Evolutionary conservation across 2,888 invertebrate species (phyloP), one percentile per base, ranked within the genome.

Genomic region (Lasioglossum calceatum): DNA sequence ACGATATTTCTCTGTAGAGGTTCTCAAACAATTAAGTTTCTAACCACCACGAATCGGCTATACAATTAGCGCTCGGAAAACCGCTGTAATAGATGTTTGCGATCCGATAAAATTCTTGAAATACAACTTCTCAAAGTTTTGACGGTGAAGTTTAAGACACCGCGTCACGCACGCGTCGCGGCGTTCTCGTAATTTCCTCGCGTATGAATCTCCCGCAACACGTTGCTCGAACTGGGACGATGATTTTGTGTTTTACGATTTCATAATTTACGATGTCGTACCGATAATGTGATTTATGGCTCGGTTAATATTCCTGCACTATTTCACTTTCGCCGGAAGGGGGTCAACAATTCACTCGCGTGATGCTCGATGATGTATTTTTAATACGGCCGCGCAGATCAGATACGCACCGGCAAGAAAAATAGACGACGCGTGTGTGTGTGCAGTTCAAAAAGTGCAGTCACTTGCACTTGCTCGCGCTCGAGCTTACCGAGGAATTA

Each of bases 271-370:
- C 12, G 23, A 42, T 16, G 16, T 47, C 71, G 72, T 27, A 23
- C 2, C 23, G 47, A 64, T 61, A 78, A n/a, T 27, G 16, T 16
- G 27, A 73, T 79, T 82, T 82, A 82, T 72, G 61, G 42, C 7
- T 32, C 27, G 72, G 64, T 32, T 36, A 23, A 73, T 27, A 64
- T 64, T 79, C 36, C 54, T 81, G 44, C 47, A 23, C n/a, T 39
- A 71, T 58, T 77, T 77, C 32, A 71, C 81, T 72, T 71, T 81
- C 71, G 27, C 71, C 54, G 27, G 70, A 71, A 71, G 36, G 14
- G 10, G 71, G 71, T 27, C 78, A 81, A 67, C 67, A 67, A 72
- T 81, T 58, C 32, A 71, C 12, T 82, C 54, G 82, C 74, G 72
- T 74, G 74, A 58, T 32, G 54, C 2, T 36, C 54, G 32, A 54